Evolutionary conservation across 1,140 invertebrate genomes (phyloP).

Genomic region (Diplogasteroides magnus): DNA sequence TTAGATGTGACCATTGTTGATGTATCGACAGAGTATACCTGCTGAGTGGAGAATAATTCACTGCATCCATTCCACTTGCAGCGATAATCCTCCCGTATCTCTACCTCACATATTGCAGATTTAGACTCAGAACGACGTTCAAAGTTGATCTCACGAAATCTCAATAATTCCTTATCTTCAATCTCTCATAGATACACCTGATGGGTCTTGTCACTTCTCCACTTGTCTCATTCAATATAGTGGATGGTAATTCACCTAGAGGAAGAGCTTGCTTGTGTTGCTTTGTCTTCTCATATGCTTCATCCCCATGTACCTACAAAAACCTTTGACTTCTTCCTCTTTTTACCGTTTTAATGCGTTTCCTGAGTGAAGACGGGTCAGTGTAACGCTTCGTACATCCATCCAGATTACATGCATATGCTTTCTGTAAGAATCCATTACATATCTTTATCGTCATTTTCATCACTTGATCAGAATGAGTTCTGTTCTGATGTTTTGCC

Average conservation of each 20-base stretch:
- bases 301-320: conserved; percentile 93
- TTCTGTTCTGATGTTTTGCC: conserved; percentile 96
- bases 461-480: conserved; percentile 90
- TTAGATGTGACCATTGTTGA: too few species aligned
- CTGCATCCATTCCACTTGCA: conserved; percentile 13
- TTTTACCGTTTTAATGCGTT: conserved; percentile 97
- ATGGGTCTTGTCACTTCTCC: too few species aligned
- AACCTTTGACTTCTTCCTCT: too few species aligned
- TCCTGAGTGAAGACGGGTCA: conserved; percentile 83
- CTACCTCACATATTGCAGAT: neutral
- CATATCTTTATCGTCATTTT: neutral
- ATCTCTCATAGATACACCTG: too few species aligned
- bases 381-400: conserved; percentile 96
- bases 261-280: conserved; percentile 76
- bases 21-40: too few species aligned
- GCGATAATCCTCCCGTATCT: conserved; percentile 1
- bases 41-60: conserved; percentile 1
- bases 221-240: too few species aligned
- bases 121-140: too few species aligned
- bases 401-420: conserved; percentile 91
- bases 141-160: too few species aligned
- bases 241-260: too few species aligned
- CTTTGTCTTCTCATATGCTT: conserved; percentile 97
- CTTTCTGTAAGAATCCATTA: conserved; percentile 71
- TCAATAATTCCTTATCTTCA: too few species aligned